Percentiles rank a stretch among this genome's conserved stretches.
These are phyloP conservation scores for Coelopa frigida DNA, from an alignment of 1,140 invertebrate species.

Conservation along the genomic window DNA sequence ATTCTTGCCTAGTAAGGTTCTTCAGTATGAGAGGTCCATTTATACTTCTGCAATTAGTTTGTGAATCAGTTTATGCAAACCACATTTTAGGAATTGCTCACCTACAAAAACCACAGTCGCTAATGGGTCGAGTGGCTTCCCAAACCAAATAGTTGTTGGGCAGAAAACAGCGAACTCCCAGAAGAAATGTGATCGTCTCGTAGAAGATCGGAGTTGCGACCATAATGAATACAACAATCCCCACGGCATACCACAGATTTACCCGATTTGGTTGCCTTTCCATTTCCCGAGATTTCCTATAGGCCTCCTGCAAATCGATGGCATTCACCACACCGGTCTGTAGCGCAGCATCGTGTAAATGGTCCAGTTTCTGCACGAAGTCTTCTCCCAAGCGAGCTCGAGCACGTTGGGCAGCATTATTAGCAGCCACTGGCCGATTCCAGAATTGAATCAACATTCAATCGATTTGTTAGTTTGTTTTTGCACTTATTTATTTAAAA, in stretches of 20 bases:
- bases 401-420: conserved; percentile 21
- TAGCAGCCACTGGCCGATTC: conserved; percentile 26
- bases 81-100: conserved; percentile 12
- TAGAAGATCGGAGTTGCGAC: conserved; percentile 36
- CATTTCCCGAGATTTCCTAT: conserved; percentile 28
- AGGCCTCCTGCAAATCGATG: conserved; percentile 33
- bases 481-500: no score
- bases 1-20: conserved; percentile 61
- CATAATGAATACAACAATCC: conserved; percentile 38
- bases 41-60: conserved; percentile 45
- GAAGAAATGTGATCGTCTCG: conserved; percentile 36
- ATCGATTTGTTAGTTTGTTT: no score
- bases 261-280: conserved; percentile 26
- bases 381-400: conserved; percentile 29
- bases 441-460: conserved; percentile 23
- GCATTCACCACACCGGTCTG: conserved; percentile 32
- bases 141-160: conserved; percentile 77
- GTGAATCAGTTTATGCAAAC: neutral
- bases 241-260: conserved; percentile 33
- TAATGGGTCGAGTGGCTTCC: conserved; percentile 76
- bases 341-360: conserved; percentile 28
- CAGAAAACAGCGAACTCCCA: conserved; percentile 62
- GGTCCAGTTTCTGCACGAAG: conserved; percentile 28
- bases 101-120: conserved; percentile 69
- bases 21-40: conserved; percentile 54